Evolutionary conservation across 2,797 vertebrate species (phyloP), one percentile per base, ranked within the genome.

Genomic region (Alca torda): DNA sequence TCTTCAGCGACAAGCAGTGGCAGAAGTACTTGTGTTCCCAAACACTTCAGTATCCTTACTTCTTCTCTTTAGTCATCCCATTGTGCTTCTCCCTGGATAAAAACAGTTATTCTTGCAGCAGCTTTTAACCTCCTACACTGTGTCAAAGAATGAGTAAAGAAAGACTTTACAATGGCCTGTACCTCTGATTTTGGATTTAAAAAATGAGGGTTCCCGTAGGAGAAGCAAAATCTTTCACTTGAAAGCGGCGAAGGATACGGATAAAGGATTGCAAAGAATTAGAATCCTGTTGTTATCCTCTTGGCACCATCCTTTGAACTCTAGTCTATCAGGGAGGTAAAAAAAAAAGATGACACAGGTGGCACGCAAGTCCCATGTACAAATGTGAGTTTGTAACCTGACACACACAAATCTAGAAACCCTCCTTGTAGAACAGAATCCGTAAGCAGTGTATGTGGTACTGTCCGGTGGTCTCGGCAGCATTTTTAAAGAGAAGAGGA

Each of bases 321-420:
- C 13, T n/a, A 39, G 9, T 72, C 39, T 63, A 3, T 46, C 16
- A 21, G 14, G 77, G 19, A 59, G 20, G 24, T 65, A 39, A 70
- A 61, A 50, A n/a, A 20, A 24, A 48, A 56, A 56, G 16, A 46
- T 73, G 17, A 60, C 25, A 30, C 2, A 63, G 28, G 10, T 19
- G 25, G 18, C 10, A 9, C 65, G 61, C 35, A 56, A 79, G 48
- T 79, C 31, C 16, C 9, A 4, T 41, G 48, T 45, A 13, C 84
- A 68, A 77, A 20, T 16, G 6, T 30, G 31, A 53, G 19, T 67
- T 33, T 84, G 23, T 84, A 45, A 53, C 16, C 48, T 72, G 64
- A 46, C 30, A 37, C 0, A 0, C 25, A 6, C 35, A 56, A 56
- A 24, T 61, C 37, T 70, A n/a, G 43, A 82, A 86, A 28, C 5